These are phyloP conservation scores for Augochlora pura DNA, from an alignment of 1,140 invertebrate species.

Conservation along the genomic window DNA sequence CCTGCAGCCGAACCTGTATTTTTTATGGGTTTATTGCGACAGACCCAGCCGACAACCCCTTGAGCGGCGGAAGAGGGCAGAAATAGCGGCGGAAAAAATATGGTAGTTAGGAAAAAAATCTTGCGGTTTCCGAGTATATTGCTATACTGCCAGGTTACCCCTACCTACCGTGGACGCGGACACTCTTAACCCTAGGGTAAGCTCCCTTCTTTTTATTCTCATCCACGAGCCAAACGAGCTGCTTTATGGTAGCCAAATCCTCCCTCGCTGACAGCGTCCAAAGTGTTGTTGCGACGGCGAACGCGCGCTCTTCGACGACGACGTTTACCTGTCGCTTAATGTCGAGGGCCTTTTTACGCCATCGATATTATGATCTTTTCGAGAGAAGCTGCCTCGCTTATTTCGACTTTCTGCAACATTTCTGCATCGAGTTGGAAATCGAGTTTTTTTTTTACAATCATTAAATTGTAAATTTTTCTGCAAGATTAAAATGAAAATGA, in stretches of 20 bases:
- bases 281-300: not conserved
- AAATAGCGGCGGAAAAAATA: slow-evolving; percentile 66
- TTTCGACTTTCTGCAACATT: not conserved
- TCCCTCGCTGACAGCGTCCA: slow-evolving; percentile 56
- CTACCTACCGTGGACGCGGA: slow-evolving; percentile 20
- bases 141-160: slow-evolving; percentile 42
- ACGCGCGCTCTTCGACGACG: not conserved
- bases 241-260: slow-evolving; percentile 73
- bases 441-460: too few species aligned
- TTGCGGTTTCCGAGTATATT: slow-evolving; percentile 69
- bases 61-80: slow-evolving; percentile 31
- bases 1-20: slow-evolving; percentile 20
- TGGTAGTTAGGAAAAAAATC: slow-evolving; percentile 62
- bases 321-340: slow-evolving; percentile 21
- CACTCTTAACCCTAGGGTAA: not conserved
- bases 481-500: too few species aligned
- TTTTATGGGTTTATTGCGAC: slow-evolving; percentile 72
- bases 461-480: too few species aligned
- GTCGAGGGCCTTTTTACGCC: not conserved
- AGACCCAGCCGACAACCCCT: slow-evolving; percentile 58
- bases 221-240: slow-evolving; percentile 63
- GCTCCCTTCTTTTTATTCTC: slow-evolving; percentile 36
- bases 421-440: too few species aligned
- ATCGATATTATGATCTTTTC: not conserved
- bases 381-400: not conserved